These are phyloP conservation scores for Osmerus eperlanus DNA, from an alignment of 2,113 vertebrate genomes.

Conservation along the genomic window DNA sequence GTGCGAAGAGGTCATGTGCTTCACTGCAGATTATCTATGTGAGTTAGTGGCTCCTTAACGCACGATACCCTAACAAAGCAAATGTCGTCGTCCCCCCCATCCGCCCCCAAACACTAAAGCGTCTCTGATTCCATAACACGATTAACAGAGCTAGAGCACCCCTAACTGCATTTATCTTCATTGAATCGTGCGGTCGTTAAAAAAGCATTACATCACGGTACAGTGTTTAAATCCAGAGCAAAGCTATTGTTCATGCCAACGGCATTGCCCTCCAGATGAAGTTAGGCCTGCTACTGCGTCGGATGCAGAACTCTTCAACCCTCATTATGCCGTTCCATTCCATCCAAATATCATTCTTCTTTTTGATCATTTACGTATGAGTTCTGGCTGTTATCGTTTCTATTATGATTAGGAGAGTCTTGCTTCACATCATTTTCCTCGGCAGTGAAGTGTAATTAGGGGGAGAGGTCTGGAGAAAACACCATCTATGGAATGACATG, in stretches of 20 bases:
- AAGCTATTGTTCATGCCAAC: conserved; percentile 36
- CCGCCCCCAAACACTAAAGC: not conserved
- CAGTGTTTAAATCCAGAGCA: conserved; percentile 47
- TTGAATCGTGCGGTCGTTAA: conserved; percentile 48
- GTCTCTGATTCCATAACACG: conserved; percentile 17
- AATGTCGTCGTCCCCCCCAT: no score
- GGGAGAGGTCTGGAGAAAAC: conserved; percentile 43
- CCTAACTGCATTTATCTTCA: conserved; percentile 53
- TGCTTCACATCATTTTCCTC: conserved; percentile 39
- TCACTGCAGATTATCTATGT: conserved; percentile 16
- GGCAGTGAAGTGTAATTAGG: conserved; percentile 64
- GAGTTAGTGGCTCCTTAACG: conserved; percentile 5
- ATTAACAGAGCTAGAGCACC: conserved; percentile 31
- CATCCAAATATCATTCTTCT: conserved; percentile 47
- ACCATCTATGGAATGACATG: conserved; percentile 30
- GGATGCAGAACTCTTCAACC: conserved; percentile 70
- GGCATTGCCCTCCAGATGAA: conserved; percentile 16
- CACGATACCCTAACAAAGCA: no score
- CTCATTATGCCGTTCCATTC: conserved; percentile 54
- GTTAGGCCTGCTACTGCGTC: conserved; percentile 51
- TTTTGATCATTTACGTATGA: conserved; percentile 65
- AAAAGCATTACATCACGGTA: conserved; percentile 40
- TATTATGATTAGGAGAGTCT: conserved; percentile 56
- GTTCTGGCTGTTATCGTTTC: conserved; percentile 63
- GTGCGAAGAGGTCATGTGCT: conserved; percentile 19